Base-by-base conservation (phyloP, 2,113 vertebrate genomes). In the Nerophis ophidion region DNA sequence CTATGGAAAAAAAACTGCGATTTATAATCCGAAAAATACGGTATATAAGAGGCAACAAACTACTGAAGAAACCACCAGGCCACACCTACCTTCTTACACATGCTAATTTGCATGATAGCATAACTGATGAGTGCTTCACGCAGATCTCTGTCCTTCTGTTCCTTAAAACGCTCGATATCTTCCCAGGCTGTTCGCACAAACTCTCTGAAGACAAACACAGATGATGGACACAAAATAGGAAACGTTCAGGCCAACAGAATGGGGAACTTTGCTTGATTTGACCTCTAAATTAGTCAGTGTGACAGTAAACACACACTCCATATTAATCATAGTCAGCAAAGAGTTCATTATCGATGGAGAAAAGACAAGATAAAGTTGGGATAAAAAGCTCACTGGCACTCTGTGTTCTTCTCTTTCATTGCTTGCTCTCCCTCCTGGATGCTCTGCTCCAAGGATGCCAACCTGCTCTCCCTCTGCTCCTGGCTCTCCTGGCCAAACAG, bases 81-180 rank as follows among this genome's bases (percentile, higher is more conserved):
- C 2, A 35, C 6, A 54, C 86, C 0, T 81, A 98, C 96, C 93
- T 99, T 99, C 87, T 98, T 99, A 83, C 96, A 98, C 94, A 98
- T 93, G 84, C 93, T 94, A 74, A 99, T 97, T 83, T 99, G 96
- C 96, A 98, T 97, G 35, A 98, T 91, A 40, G 96, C 96, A 8
- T 98, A 99, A 79, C 92, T 96, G 81, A 97, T 95, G 16, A 99
- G 92, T 0, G 96, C 94, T 79, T 99, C 96, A 63, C 92, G 93
- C 72, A 99, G 75, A 74, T 99, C 96, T 1, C 71, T 90, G 70
- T 98, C 93, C 85, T 98, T 98, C 76, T 99, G 96, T 66, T 96
- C 94, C 80, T 94, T 96, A 59, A 99, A 98, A 7, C 91, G 91
- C 47, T 97, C 94, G 1, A 99, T 92, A 81, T 99, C 96, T 46